A percentile compares a stretch with the other conserved stretches of the same genome.
These are phyloP conservation scores for Acleris holmiana DNA, from an alignment of 2,888 invertebrate species.

Conservation along the genomic window DNA sequence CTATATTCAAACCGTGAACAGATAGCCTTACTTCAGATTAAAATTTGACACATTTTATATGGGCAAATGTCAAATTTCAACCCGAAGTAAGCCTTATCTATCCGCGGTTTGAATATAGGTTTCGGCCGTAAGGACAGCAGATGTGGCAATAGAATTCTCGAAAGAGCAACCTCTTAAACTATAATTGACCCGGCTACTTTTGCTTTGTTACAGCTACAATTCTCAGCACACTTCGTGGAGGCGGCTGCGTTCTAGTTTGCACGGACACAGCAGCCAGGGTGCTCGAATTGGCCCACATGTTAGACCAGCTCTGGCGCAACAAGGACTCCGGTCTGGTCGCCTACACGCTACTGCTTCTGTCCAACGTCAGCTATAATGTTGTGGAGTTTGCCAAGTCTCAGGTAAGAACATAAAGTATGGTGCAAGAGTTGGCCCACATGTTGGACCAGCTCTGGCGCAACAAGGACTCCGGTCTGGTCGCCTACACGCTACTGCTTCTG, in stretches of 20 bases:
- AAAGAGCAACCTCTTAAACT: too few species aligned
- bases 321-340: conserved; percentile 97
- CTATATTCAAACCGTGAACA: too few species aligned
- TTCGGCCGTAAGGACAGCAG: too few species aligned
- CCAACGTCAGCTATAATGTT: conserved; percentile 98
- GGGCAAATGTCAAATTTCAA: too few species aligned
- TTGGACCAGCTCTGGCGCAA: conserved; percentile 97
- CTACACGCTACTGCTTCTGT: conserved; percentile 96
- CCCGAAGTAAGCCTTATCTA: too few species aligned
- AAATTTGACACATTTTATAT: too few species aligned
- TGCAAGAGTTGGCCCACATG: conserved; percentile 98
- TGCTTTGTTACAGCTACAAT: conserved; percentile 90
- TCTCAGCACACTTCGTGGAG: conserved; percentile 94
- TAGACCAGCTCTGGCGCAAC: conserved; percentile 97
- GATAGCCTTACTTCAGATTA: too few species aligned
- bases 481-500: conserved; percentile 96
- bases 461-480: conserved; percentile 97
- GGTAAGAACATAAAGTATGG: conserved; percentile 78
- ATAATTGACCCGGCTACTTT: not conserved
- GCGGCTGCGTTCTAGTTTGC: conserved; percentile 97
- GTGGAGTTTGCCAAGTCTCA: conserved; percentile 99
- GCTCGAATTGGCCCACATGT: conserved; percentile 97
- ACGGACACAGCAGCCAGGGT: conserved; percentile 99
- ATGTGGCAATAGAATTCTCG: too few species aligned
- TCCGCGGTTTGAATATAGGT: too few species aligned